Base-by-base conservation (phyloP, 2,113 vertebrate genomes). In the Gallinago undulata region DNA sequence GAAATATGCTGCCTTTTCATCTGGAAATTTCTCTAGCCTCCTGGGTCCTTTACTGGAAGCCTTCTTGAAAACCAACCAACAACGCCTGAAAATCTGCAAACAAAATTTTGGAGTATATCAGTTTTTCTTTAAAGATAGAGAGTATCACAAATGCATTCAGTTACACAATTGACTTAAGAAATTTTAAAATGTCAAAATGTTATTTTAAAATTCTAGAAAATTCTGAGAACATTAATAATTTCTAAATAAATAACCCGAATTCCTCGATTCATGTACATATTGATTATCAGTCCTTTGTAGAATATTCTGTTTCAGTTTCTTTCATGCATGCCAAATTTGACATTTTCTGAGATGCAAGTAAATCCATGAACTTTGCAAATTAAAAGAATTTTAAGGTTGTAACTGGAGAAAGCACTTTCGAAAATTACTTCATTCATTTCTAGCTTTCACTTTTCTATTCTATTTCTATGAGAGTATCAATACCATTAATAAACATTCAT, bases 61-160 rank as follows among this genome's bases (percentile, higher is more conserved):
- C 90, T 99, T 99, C 98, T 99, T 99, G 98, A 99, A 99, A 95
- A 99, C 99, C 93, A 99, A 96, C 99, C 99, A 99, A 96, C 99
- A 99, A 94, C 99, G 98, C 73, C 99, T 98, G 98, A 99, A 99
- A 97, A 99, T 99, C 99, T 99, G 98, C 87, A 97, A 98, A 97
- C 24, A 97, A 95, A 98, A 97, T 72, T 45, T 67, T 43, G 13
- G 70, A 76, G 66, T 35, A 10, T 23, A 83, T 98, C 87, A 96
- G n/a, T 3, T 35, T 62, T 88, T 60, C 21, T 66, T 90, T 91
- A 84, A 72, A 45, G 60, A 9, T 55, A 11, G 33, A 80, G 11
- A 35, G 47, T 53, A 56, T 16, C 33, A 72, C 4, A 80, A 79
- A 79, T 19, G 22, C 16, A 84, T 68, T 76, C 22, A 79, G 31